A percentile compares a stretch with the other conserved stretches of the same genome.
These are phyloP conservation scores for Myotis davidii DNA, from an alignment of 2,113 vertebrate species.

Conservation along the genomic window DNA sequence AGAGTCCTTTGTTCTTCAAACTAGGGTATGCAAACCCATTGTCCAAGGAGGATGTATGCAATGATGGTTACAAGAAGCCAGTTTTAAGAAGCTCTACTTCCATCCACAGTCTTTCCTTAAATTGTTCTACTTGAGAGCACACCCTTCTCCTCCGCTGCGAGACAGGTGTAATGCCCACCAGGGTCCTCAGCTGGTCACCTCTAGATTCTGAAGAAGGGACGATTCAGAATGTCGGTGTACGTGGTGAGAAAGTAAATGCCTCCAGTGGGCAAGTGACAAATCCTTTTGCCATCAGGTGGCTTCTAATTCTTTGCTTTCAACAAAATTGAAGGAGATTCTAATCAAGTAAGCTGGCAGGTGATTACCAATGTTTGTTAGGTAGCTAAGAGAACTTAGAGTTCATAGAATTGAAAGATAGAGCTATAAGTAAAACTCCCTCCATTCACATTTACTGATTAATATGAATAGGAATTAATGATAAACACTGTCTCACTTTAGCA, in stretches of 20 bases:
- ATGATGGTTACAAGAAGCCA: background rate
- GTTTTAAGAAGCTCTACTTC: background rate
- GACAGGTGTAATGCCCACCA: background rate
- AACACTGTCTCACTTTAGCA: background rate
- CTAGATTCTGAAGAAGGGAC: background rate
- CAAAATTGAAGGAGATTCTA: background rate
- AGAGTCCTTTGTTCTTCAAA: background rate
- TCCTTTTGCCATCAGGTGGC: background rate
- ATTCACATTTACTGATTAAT: background rate
- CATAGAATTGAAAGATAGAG: background rate
- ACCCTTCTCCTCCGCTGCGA: background rate
- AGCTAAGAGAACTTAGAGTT: background rate
- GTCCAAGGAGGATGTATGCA: background rate
- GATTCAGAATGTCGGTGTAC: background rate
- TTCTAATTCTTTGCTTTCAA: slow-evolving; percentile 35
- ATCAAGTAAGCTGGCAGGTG: background rate
- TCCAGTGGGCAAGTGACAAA: background rate
- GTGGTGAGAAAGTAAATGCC: background rate
- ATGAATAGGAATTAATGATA: slow-evolving; percentile 2
- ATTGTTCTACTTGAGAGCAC: background rate
- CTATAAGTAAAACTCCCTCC: background rate
- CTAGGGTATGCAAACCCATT: background rate
- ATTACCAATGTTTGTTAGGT: background rate
- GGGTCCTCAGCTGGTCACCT: background rate
- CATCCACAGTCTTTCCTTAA: background rate